These are phyloP conservation scores for Nicator chloris DNA, from an alignment of 2,113 vertebrate species.

Conservation along the genomic window DNA sequence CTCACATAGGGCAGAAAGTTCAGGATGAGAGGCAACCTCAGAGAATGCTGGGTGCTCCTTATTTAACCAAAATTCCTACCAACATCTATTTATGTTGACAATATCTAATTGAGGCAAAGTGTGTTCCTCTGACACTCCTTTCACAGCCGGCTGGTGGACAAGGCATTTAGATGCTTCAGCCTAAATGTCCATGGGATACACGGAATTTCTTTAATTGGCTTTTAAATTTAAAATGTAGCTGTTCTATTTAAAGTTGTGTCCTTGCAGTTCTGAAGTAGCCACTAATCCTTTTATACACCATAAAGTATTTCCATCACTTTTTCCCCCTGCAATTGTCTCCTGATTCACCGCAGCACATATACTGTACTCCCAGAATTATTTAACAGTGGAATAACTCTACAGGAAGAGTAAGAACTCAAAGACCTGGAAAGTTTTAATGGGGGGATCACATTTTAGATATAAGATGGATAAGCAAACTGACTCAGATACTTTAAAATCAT, in stretches of 20 bases:
- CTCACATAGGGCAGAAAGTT: background rate
- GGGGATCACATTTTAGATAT: background rate
- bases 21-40: background rate
- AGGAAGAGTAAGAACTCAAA: background rate
- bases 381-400: background rate
- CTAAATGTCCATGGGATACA: background rate
- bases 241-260: background rate
- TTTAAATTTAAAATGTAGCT: background rate
- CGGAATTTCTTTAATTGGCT: background rate
- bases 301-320: background rate
- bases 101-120: background rate
- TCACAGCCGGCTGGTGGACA: background rate
- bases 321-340: background rate
- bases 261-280: background rate
- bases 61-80: background rate
- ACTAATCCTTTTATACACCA: background rate
- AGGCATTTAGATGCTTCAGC: background rate
- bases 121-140: background rate
- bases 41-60: fast-evolving
- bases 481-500: background rate
- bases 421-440: background rate
- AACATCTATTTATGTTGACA: background rate
- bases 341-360: background rate
- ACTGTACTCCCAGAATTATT: background rate
- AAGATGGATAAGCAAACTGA: background rate